Evolutionary conservation across 2,113 vertebrate genomes (phyloP).

Genomic region (Myxocyprinus asiaticus): DNA sequence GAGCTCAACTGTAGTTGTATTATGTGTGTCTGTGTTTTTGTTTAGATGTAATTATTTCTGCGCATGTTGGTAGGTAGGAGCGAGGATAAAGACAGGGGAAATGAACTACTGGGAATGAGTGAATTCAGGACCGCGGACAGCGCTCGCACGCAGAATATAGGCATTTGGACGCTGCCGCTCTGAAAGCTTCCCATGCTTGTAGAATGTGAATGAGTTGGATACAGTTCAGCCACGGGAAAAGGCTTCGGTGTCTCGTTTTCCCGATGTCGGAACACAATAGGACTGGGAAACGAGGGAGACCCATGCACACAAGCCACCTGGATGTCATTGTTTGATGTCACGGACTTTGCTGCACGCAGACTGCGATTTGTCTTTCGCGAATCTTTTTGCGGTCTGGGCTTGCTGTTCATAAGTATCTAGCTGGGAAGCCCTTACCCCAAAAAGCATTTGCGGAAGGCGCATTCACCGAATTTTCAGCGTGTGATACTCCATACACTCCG

Average conservation of each 20-base stretch:
- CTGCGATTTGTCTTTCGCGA: constrained; percentile 83
- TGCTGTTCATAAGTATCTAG: constrained; percentile 93
- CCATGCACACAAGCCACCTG: constrained; percentile 50
- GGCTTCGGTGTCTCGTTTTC: constrained; percentile 56
- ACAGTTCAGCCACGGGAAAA: constrained; percentile 64
- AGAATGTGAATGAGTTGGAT: constrained; percentile 69
- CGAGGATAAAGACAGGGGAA: constrained; percentile 59
- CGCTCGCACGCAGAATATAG: constrained; percentile 63
- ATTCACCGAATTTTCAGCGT: constrained; percentile 77
- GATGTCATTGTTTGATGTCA: constrained; percentile 57
- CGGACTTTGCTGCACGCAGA: constrained; percentile 67
- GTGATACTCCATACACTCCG: constrained; percentile 55
- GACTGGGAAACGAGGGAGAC: constrained; percentile 63
- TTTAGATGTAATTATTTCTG: constrained; percentile 34
- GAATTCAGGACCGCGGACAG: constrained; percentile 75
- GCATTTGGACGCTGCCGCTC: constrained; percentile 64
- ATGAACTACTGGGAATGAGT: constrained; percentile 67
- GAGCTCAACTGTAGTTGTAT: constrained; percentile 14
- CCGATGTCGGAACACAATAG: constrained; percentile 59
- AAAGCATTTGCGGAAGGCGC: constrained; percentile 98
- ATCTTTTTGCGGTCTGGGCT: constrained; percentile 97
- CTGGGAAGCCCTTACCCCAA: constrained; percentile 99
- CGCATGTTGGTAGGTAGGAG: constrained; percentile 53
- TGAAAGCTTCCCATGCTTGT: constrained; percentile 62
- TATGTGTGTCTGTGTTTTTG: constrained; percentile 2